phyloP scores from a whole-genome alignment of 2,797 vertebrate genomes.

The Hapalemur alaotrensis region DNA sequence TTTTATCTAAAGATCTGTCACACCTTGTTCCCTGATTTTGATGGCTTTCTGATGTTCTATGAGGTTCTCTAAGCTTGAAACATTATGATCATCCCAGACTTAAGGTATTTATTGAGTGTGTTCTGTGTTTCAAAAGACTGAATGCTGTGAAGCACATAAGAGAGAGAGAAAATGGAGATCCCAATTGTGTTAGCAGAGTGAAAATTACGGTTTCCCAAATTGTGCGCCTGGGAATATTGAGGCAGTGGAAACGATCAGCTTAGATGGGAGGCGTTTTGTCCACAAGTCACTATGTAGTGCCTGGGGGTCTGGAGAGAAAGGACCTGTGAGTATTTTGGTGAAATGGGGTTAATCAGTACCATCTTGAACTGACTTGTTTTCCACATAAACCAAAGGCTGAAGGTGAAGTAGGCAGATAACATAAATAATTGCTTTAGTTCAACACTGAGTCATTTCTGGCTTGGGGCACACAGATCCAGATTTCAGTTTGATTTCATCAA shows the following conservation, averaged over 20 bases:
- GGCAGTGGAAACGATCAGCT: not conserved
- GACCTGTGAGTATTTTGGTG: not conserved
- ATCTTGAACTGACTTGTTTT: slow-evolving; percentile 47
- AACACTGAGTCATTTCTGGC: slow-evolving; percentile 26
- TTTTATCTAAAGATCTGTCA: not conserved
- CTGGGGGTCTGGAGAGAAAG: not conserved
- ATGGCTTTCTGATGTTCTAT: not conserved
- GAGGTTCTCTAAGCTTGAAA: not conserved
- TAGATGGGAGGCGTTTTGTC: not conserved
- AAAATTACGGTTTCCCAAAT: not conserved
- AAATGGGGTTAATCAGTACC: slow-evolving; percentile 35
- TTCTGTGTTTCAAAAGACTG: not conserved
- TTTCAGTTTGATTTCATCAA: slow-evolving; percentile 5
- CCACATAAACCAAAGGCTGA: slow-evolving; percentile 7
- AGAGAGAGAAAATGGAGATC: not conserved
- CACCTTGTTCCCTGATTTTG: not conserved
- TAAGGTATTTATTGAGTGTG: not conserved
- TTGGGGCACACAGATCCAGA: not conserved
- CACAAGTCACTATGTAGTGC: not conserved
- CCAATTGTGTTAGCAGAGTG: not conserved
- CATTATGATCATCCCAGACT: not conserved
- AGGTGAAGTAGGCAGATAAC: slow-evolving; percentile 46
- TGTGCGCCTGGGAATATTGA: not conserved
- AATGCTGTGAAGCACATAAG: not conserved
- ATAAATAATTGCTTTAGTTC: slow-evolving; percentile 49